Percentiles rank a stretch among this genome's conserved stretches.
Evolutionary conservation across 2,888 invertebrate genomes (phyloP).

Genomic region (Mechanitis messenoides): DNA sequence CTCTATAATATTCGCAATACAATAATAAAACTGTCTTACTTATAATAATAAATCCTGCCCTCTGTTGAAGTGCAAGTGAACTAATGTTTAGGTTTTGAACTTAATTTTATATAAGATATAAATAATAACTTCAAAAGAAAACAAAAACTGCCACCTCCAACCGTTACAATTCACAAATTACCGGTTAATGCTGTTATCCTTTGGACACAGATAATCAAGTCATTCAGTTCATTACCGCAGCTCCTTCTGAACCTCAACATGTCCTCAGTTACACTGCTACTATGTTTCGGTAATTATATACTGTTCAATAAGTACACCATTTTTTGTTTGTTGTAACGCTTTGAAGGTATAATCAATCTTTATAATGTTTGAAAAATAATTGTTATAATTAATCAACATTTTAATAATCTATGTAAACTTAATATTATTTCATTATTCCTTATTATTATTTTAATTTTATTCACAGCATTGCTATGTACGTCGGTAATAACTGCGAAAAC

Average conservation of each 20-base stretch:
- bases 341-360: too few relatives aligned
- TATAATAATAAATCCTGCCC: too few relatives aligned
- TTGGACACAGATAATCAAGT: constrained; percentile 49
- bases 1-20: too few relatives aligned
- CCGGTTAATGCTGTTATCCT: constrained; percentile 41
- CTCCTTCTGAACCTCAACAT: constrained; percentile 41
- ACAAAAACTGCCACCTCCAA: constrained; percentile 38
- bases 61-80: too few relatives aligned
- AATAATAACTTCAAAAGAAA: not conserved
- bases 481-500: constrained; percentile 34
- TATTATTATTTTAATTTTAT: not conserved
- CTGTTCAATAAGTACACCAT: too few relatives aligned
- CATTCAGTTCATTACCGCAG: constrained; percentile 56
- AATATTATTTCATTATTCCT: not conserved
- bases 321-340: too few relatives aligned
- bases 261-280: constrained; percentile 37
- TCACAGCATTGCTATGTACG: constrained; percentile 30
- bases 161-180: constrained; percentile 27
- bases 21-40: too few relatives aligned
- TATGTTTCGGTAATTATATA: constrained; percentile 45
- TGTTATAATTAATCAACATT: too few relatives aligned
- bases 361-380: too few relatives aligned
- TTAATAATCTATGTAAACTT: not conserved
- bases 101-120: not conserved
- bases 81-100: too few relatives aligned